Evolutionary conservation across 1,140 invertebrate species (phyloP).

Genomic region (Chionoecetes opilio): DNA sequence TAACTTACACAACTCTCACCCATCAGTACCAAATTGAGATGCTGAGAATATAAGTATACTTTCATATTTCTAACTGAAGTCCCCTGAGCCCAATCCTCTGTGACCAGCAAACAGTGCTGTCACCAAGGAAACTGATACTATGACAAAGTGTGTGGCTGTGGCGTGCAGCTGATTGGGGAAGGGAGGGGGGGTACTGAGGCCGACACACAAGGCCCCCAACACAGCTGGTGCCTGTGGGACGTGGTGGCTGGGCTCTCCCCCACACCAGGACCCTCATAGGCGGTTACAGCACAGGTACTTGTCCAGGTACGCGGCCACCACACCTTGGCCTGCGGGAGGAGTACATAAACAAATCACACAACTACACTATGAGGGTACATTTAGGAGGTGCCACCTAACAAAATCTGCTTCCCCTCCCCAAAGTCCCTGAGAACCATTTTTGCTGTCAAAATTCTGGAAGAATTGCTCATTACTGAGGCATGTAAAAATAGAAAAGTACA

Average conservation of each 20-base stretch:
- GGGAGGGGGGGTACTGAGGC: constrained; percentile 73
- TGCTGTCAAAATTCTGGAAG: too few species aligned
- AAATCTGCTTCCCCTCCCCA: too few species aligned
- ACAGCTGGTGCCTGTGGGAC: constrained; percentile 75
- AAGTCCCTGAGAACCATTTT: too few species aligned
- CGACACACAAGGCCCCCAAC: constrained; percentile 72
- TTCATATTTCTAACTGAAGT: constrained; percentile 50
- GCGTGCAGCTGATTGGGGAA: constrained; percentile 66
- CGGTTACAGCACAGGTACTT: constrained; percentile 78
- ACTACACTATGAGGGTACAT: too few species aligned
- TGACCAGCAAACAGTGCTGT: constrained; percentile 43
- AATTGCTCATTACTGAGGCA: too few species aligned
- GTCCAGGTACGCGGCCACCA: constrained; percentile 77
- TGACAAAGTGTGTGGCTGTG: constrained; percentile 58
- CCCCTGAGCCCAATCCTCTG: constrained; percentile 57
- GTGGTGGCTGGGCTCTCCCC: constrained; percentile 69
- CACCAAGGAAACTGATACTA: constrained; percentile 57
- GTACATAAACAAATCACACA: background rate
- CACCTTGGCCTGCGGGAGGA: constrained; percentile 62
- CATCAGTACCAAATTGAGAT: constrained; percentile 65
- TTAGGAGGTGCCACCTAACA: too few species aligned
- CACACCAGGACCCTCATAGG: constrained; percentile 69
- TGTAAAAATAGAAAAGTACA: too few species aligned
- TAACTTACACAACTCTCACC: constrained; percentile 66
- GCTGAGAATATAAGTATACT: constrained; percentile 54